Evolutionary conservation across 2,888 invertebrate species (phyloP).

Genomic region (Trichacis sp.): DNA sequence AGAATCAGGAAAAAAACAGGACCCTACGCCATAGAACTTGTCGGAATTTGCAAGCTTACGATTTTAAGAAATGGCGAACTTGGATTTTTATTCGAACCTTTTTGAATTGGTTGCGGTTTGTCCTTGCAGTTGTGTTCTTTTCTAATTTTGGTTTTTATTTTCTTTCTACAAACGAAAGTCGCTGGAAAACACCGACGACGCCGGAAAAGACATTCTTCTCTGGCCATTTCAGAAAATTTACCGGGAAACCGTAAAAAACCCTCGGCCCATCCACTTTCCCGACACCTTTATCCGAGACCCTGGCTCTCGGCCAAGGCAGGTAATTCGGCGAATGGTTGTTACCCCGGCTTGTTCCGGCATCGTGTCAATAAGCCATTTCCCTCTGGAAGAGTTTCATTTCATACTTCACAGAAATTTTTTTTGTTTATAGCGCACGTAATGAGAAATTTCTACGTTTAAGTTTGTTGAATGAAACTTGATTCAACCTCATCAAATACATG

Average conservation of each 20-base stretch:
- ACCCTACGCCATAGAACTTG: no score
- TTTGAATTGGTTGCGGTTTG: background rate
- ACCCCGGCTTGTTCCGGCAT: slow-evolving; percentile 1
- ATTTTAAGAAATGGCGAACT: no score
- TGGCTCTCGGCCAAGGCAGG: slow-evolving; percentile 31
- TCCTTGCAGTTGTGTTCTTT: no score
- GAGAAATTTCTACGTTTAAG: background rate
- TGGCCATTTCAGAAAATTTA: background rate
- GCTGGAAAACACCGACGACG: background rate
- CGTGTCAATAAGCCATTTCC: background rate
- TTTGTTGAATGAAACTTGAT: background rate
- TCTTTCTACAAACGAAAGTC: background rate
- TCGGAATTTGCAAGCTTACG: no score
- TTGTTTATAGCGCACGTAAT: no score
- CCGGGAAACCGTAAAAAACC: background rate
- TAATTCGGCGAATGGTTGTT: slow-evolving; percentile 29
- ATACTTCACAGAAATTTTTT: no score
- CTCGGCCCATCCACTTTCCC: slow-evolving; percentile 3
- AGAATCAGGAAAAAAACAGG: no score
- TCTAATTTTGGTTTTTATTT: no score
- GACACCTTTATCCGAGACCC: slow-evolving; percentile 31
- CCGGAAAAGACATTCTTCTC: background rate
- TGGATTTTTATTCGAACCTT: no score
- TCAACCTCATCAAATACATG: background rate
- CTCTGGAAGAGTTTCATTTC: background rate